Evolutionary conservation across 2,888 invertebrate genomes (phyloP).

Genomic region (Glomeris marginata): DNA sequence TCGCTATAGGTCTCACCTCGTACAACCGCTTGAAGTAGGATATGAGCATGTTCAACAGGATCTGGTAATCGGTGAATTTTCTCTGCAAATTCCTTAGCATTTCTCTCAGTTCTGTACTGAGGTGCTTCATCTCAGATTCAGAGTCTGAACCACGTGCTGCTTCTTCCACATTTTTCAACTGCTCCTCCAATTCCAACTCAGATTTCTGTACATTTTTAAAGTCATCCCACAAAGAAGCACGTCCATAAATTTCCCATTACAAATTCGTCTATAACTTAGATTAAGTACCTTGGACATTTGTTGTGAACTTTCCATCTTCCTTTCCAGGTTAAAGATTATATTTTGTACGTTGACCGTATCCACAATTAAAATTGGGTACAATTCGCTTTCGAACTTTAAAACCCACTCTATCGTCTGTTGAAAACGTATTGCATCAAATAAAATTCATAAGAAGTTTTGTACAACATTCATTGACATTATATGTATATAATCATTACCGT

Average conservation of each 20-base stretch:
- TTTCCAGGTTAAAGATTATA: constrained; percentile 41
- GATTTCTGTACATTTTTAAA: constrained; percentile 31
- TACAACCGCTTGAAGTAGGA: constrained; percentile 51
- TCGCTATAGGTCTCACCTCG: constrained; percentile 32
- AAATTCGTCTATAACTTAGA: neutral
- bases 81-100: constrained; percentile 49
- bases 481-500: constrained; percentile 36
- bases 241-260: too few species aligned
- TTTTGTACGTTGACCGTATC: constrained; percentile 42
- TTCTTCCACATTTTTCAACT: constrained; percentile 46
- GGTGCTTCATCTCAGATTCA: constrained; percentile 39
- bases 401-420: constrained; percentile 30
- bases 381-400: constrained; percentile 46
- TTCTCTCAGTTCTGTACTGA: constrained; percentile 48
- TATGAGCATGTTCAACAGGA: constrained; percentile 50
- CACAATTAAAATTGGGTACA: constrained; percentile 57
- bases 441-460: too few species aligned
- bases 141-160: constrained; percentile 45
- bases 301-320: constrained; percentile 16
- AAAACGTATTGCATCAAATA: too few species aligned
- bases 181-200: constrained; percentile 46
- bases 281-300: constrained; percentile 8
- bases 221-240: too few species aligned
- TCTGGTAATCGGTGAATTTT: constrained; percentile 53
- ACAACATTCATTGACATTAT: too few species aligned